These are phyloP conservation scores for Sinocyclocheilus maitianheensis DNA, from an alignment of 2,113 vertebrate species.

Conservation along the genomic window DNA sequence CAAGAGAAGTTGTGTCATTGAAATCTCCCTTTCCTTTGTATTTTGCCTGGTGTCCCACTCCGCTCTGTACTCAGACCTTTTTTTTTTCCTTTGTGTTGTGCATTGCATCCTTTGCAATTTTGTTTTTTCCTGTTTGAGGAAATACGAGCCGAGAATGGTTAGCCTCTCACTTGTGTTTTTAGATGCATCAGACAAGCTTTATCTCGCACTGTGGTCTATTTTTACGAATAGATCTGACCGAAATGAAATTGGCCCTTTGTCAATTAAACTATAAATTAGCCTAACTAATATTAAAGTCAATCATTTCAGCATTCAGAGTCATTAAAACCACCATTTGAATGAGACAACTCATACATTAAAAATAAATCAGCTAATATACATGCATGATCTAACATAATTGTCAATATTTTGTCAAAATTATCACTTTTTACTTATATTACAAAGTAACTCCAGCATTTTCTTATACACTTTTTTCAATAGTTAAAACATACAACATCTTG, in stretches of 20 bases:
- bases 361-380: not conserved
- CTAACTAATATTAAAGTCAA: not conserved
- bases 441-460: no score
- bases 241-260: not conserved
- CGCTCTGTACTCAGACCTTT: slow-evolving; percentile 63
- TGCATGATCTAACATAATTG: not conserved
- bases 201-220: not conserved
- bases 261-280: not conserved
- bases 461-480: no score
- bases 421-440: not conserved
- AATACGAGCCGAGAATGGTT: slow-evolving; percentile 33
- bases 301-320: not conserved
- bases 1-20: slow-evolving; percentile 47
- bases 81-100: slow-evolving; percentile 49
- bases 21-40: slow-evolving; percentile 57
- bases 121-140: slow-evolving; percentile 57
- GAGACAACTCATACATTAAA: not conserved
- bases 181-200: not conserved
- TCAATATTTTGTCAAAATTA: not conserved
- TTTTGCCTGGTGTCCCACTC: slow-evolving; percentile 50
- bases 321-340: not conserved
- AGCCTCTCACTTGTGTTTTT: not conserved
- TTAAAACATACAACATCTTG: no score
- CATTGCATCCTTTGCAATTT: slow-evolving; percentile 40
- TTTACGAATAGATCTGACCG: not conserved